These are phyloP conservation scores for Drosophila carrolli DNA, from an alignment of 1,140 invertebrate genomes.

Conservation along the genomic window DNA sequence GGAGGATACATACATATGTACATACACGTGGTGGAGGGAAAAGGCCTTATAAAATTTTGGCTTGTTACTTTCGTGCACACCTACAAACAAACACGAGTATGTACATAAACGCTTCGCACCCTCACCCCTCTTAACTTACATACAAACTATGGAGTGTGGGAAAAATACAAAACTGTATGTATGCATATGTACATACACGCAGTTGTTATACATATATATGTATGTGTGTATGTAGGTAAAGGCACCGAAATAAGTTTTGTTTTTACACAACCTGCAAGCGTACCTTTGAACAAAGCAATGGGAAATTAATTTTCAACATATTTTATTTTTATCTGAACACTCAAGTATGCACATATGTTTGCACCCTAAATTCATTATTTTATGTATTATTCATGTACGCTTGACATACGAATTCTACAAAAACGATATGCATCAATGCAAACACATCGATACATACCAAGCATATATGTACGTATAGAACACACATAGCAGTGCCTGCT, in stretches of 20 bases:
- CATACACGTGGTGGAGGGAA: constrained; percentile 78
- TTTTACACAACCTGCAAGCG: too few relatives aligned
- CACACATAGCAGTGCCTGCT: constrained; percentile 42
- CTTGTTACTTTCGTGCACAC: constrained; percentile 60
- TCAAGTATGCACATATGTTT: constrained; percentile 1
- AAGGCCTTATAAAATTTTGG: constrained; percentile 68
- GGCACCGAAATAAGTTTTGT: too few relatives aligned
- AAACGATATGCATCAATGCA: constrained; percentile 56
- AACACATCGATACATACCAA: constrained; percentile 44
- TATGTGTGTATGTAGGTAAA: too few relatives aligned
- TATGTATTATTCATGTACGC: constrained; percentile 43
- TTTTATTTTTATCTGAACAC: constrained; percentile 15
- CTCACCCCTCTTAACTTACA: constrained; percentile 13
- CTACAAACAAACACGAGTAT: constrained; percentile 28
- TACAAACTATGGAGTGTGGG: constrained; percentile 2
- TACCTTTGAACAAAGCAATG: neutral
- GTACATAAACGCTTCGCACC: constrained; percentile 23
- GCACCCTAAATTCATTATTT: constrained; percentile 21
- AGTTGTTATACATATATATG: neutral
- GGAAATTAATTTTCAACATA: constrained; percentile 8
- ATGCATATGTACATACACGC: constrained; percentile 11
- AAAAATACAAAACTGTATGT: constrained; percentile 8
- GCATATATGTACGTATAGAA: constrained; percentile 23
- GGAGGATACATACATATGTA: constrained; percentile 47
- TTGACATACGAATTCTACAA: constrained; percentile 44